Conservation (phyloP, 2,797 vertebrate species). For the Avahi laniger region DNA sequence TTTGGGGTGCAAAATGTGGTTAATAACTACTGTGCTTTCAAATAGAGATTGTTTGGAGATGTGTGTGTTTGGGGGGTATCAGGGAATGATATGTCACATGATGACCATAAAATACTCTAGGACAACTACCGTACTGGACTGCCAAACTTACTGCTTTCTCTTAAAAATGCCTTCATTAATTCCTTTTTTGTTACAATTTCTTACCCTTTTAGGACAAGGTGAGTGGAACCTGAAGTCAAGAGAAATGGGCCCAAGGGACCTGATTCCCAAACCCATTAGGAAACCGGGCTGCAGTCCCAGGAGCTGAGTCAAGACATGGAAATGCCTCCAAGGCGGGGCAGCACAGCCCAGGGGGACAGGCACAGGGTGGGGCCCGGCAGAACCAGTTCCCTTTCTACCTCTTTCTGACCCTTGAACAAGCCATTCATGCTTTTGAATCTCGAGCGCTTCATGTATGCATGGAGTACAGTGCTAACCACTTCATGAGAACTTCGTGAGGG, state of each 20-base stretch:
- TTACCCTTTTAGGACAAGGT: not conserved
- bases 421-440: not conserved
- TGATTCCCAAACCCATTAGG: not conserved
- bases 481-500: fast-evolving
- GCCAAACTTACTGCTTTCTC: not conserved
- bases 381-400: not conserved
- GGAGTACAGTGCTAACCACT: fast-evolving
- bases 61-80: not conserved
- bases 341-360: not conserved
- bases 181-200: not conserved
- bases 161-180: too few species aligned
- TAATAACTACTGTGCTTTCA: not conserved
- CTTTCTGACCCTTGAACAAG: not conserved
- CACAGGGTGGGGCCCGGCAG: too few species aligned
- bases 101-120: not conserved
- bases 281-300: not conserved
- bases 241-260: not conserved
- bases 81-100: fast-evolving
- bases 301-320: not conserved
- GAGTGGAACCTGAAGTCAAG: not conserved
- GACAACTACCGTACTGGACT: fast-evolving
- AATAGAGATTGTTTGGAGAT: not conserved
- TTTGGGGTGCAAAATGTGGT: not conserved
- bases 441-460: not conserved
- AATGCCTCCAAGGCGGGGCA: not conserved